These are phyloP conservation scores for Podargus strigoides DNA, from an alignment of 2,797 vertebrate species.

Conservation along the genomic window DNA sequence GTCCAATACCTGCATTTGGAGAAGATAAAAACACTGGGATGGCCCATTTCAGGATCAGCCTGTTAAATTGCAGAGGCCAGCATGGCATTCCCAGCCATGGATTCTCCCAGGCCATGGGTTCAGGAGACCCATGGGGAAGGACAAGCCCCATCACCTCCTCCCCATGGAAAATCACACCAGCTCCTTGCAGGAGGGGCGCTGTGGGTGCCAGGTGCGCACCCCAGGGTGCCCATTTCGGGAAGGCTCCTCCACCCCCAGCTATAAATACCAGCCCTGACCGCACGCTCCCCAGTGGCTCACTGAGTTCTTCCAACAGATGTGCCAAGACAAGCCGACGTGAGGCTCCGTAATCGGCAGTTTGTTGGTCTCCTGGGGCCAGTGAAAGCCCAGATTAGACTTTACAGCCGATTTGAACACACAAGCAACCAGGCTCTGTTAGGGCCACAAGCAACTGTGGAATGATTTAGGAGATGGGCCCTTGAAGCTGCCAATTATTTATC, in stretches of 20 bases:
- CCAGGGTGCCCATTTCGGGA: not conserved
- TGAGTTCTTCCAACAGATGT: not conserved
- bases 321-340: slow-evolving; percentile 38
- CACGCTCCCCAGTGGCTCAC: not conserved
- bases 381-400: slow-evolving; percentile 44
- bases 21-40: not conserved
- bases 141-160: not conserved
- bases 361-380: not conserved
- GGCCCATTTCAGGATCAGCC: not conserved
- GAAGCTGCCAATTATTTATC: slow-evolving; percentile 63
- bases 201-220: slow-evolving; percentile 2
- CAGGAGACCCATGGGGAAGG: not conserved
- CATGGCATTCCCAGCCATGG: rapidly evolving
- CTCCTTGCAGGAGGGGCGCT: not conserved
- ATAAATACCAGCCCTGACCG: not conserved
- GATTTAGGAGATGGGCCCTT: slow-evolving; percentile 48
- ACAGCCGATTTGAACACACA: not conserved
- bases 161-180: rapidly evolving
- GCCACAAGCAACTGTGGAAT: not conserved
- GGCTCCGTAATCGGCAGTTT: not conserved
- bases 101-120: rapidly evolving
- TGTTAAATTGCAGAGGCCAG: not conserved
- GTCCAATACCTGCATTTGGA: not conserved
- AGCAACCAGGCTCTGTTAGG: not conserved
- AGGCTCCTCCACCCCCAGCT: not conserved